Evolutionary conservation across 2,888 invertebrate species (phyloP), one percentile per base, ranked within the genome.

Genomic region (Acheta domesticus): DNA sequence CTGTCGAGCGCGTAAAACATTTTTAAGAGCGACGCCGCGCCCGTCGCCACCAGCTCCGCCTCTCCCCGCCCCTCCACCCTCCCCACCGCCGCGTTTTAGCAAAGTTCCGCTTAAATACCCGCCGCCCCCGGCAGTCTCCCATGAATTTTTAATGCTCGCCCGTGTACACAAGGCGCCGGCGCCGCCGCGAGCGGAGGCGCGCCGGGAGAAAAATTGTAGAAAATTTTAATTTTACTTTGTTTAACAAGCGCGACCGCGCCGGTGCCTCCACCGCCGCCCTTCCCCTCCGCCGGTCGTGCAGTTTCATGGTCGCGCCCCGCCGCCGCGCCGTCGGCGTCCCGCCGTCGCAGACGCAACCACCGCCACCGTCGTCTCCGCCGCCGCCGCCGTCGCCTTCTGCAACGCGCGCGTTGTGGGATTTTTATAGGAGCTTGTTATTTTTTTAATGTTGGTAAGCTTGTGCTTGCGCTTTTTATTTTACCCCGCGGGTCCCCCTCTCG

Each of bases 191-290:
- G 36, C 36, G 36, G 36, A 36, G 36, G 36, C 36, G 36, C 36
- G 36, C 36, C 36, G 36, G 36, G 16, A 62, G 62, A n/a, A n/a
- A 62, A 62, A 62, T 62, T 62, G 62, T 62, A 62, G 62, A 62
- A 62, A 62, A 62, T 62, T 62, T 62, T 62, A 62, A 62, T 62
- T 62, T 62, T 62, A 62, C 62, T 62, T 62, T 62, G 62, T 62
- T 62, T 62, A 62, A 62, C 16, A 14, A 62, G 62, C 62, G 62
- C 62, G 62, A 62, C 62, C 36, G 62, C n/a, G 11, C 62, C 16
- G n/a, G 62, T n/a, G 62, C 62, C 62, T 62, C 62, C 62, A 12
- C n/a, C n/a, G 5, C 62, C n/a, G 23, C 23, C 23, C 23, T 2
- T 23, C 36, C 36, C 0, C 3, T 8, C 36, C 36, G 5, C 5